Evolutionary conservation across 2,888 invertebrate species (phyloP), one percentile per base, ranked within the genome.

Genomic region (Pediacus dermestoides): DNA sequence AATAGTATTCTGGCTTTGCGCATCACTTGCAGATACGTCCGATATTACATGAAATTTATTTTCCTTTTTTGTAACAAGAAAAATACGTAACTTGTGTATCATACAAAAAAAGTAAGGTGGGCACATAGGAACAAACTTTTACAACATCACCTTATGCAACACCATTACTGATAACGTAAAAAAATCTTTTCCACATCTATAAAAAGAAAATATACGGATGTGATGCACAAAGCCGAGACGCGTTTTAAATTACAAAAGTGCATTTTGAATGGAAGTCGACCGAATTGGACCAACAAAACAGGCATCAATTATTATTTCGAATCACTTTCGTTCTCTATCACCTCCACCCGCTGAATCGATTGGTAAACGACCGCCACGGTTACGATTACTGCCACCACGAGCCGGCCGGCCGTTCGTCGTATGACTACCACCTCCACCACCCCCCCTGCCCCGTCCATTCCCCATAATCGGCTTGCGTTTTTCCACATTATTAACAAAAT

Each of bases 401-500:
- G 65, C 60, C 56, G 68, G 64, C 34, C 67, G 67, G 27, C 67
- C 66, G 47, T 67, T 67, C 22, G 53, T 58, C 39, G 62, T 57
- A 39, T 59, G 53, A 44, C 67, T 61, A 61, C 61, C 61, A 52
- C 46, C 55, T 7, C 23, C 23, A 23, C 42, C 44, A 66, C 57
- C 49, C 64, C 66, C 43, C 12, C 53, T 46, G 15, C 60, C 53
- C 42, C 58, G 49, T 34, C 57, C 59, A 46, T 54, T 58, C 32
- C 58, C 58, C 47, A 55, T 41, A 32, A 8, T 3, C 14, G 44
- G 47, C 22, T 49, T 63, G 44, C 64, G 63, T 43, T 64, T 66
- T 52, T 70, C 68, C 57, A 68, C 58, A 57, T 67, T 68, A 64
- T 67, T 70, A 63, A 70, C 67, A 60, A 64, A 68, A 61, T 70